Evolutionary conservation across 2,888 invertebrate genomes (phyloP).

Genomic region (Melinopterus prodromus): DNA sequence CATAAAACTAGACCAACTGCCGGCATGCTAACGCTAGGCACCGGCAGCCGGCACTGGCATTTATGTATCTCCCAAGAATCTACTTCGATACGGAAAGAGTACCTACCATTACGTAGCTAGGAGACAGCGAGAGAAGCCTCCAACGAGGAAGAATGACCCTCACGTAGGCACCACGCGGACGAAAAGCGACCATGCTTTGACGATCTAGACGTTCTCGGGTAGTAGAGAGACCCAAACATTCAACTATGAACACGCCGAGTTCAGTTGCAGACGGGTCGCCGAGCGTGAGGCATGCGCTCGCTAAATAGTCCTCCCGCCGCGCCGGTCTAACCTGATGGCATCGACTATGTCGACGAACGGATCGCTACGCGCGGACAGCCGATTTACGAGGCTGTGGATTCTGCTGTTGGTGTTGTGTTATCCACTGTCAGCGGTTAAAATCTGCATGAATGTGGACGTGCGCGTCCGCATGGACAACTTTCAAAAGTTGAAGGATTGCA

Average conservation of each 20-base stretch:
- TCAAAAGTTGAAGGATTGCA: constrained; percentile 67
- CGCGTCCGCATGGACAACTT: constrained; percentile 62
- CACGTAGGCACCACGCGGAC: neutral
- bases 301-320: neutral
- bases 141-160: neutral
- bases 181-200: neutral
- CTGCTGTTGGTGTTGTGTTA: constrained; percentile 15
- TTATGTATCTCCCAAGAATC: neutral
- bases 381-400: neutral
- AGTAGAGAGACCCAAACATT: neutral
- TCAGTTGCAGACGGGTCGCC: neutral
- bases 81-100: neutral
- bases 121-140: neutral
- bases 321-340: neutral
- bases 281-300: neutral
- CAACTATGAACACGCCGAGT: neutral
- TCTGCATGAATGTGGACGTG: constrained; percentile 68
- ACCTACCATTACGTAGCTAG: neutral
- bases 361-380: neutral
- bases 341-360: neutral
- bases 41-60: neutral
- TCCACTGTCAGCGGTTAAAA: constrained; percentile 38
- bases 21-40: neutral
- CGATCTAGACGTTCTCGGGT: neutral
- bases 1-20: no score